Evolutionary conservation across 2,888 invertebrate genomes (phyloP).

Genomic region (Epirrhoe alternata): DNA sequence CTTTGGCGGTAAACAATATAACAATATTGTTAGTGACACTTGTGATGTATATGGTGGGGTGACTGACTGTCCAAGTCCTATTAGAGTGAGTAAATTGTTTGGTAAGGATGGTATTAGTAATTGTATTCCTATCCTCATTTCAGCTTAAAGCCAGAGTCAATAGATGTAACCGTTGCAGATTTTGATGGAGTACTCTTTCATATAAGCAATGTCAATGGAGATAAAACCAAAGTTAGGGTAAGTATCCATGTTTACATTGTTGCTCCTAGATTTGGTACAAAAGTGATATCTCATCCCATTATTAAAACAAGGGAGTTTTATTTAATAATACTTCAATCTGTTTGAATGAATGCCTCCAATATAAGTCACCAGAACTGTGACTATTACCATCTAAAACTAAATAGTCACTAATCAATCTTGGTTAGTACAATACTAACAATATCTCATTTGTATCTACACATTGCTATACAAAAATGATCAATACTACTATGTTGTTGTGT

Average conservation of each 20-base stretch:
- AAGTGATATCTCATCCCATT: neutral
- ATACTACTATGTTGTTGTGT: conserved; percentile 4
- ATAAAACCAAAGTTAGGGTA: conserved; percentile 98
- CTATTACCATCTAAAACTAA: no score
- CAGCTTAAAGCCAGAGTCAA: conserved; percentile 97
- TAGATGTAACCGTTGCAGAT: conserved; percentile 97
- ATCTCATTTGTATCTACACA: no score
- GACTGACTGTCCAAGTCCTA: conserved; percentile 14
- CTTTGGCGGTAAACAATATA: conserved; percentile 69
- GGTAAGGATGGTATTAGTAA: neutral
- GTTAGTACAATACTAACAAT: no score
- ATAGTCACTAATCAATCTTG: no score
- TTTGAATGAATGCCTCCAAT: no score
- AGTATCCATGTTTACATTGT: conserved; percentile 61
- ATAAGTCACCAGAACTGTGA: no score
- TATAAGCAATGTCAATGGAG: conserved; percentile 98
- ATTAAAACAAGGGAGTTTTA: neutral
- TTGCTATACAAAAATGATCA: neutral
- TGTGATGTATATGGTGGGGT: conserved; percentile 45
- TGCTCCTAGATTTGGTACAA: neutral
- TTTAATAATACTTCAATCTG: no score
- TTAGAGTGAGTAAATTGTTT: neutral
- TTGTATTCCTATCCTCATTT: conserved; percentile 60
- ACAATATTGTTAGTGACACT: conserved; percentile 50
- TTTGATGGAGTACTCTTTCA: conserved; percentile 99